Evolutionary conservation across 1,140 invertebrate species (phyloP).

Genomic region (Temnothorax longispinosus): DNA sequence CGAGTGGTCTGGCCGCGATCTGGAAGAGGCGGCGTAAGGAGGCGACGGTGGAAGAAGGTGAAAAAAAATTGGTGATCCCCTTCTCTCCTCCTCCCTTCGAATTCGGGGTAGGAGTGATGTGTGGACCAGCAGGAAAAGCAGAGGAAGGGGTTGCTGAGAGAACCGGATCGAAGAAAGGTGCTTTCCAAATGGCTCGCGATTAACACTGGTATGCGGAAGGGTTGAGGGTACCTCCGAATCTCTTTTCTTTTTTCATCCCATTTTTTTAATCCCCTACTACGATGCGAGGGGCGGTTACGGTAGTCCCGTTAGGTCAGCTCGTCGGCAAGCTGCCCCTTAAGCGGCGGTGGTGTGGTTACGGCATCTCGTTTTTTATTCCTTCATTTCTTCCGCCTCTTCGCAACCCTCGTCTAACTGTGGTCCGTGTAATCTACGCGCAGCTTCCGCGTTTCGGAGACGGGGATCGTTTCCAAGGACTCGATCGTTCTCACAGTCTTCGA

Average conservation of each 20-base stretch:
- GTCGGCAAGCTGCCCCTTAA: conserved; percentile 76
- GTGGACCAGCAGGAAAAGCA: conserved; percentile 43
- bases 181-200: conserved; percentile 74
- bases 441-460: conserved; percentile 70
- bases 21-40: conserved; percentile 35
- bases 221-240: conserved; percentile 74
- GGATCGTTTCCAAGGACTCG: conserved; percentile 35
- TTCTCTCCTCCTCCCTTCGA: not conserved
- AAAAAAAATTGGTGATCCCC: conserved; percentile 55
- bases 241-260: conserved; percentile 61
- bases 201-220: conserved; percentile 78
- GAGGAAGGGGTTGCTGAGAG: conserved; percentile 51
- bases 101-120: not conserved
- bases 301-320: conserved; percentile 78
- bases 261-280: conserved; percentile 73
- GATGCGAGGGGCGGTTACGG: conserved; percentile 70
- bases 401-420: conserved; percentile 74
- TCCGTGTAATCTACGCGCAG: conserved; percentile 71
- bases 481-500: conserved; percentile 66
- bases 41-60: conserved; percentile 5
- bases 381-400: conserved; percentile 42
- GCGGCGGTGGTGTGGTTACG: conserved; percentile 58
- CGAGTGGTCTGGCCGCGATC: conserved; percentile 54
- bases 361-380: conserved; percentile 33
- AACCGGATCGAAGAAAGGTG: conserved; percentile 71